A percentile compares a stretch with the other conserved stretches of the same genome.
Evolutionary conservation across 2,888 invertebrate genomes (phyloP).

Genomic region (Drosophila meridiana): DNA sequence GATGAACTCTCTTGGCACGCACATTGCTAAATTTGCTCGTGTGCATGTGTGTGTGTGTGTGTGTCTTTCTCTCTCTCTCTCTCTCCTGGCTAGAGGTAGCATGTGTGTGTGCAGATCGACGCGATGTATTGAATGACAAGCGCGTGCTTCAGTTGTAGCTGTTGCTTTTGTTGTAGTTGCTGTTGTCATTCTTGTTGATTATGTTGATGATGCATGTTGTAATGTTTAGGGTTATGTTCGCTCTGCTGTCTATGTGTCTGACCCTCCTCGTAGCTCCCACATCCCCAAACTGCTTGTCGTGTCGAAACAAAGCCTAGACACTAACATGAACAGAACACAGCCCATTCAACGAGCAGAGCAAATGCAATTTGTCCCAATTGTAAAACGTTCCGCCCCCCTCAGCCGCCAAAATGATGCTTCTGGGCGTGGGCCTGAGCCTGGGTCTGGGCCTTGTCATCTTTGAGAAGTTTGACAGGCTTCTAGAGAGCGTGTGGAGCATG

Average conservation of each 20-base stretch:
- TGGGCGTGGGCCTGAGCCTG: constrained; percentile 1
- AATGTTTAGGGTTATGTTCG: constrained; percentile 75
- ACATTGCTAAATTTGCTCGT: constrained; percentile 65
- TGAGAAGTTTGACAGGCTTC: constrained; percentile 71
- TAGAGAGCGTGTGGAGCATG: constrained; percentile 10
- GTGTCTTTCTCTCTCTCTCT: background rate
- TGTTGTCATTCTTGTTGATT: constrained; percentile 64
- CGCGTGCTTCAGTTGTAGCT: constrained; percentile 49
- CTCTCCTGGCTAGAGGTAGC: background rate
- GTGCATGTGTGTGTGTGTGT: background rate
- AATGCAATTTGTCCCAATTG: constrained; percentile 84
- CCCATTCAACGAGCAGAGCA: constrained; percentile 62
- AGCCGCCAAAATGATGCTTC: background rate
- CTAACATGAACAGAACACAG: constrained; percentile 47
- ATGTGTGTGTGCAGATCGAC: constrained; percentile 50
- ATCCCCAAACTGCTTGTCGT: background rate
- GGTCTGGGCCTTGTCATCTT: constrained; percentile 40
- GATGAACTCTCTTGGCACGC: constrained; percentile 73
- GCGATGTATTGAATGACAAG: constrained; percentile 76
- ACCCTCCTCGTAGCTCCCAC: background rate
- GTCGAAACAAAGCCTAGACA: constrained; percentile 48
- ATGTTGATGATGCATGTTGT: constrained; percentile 80
- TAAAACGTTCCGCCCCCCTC: constrained; percentile 40
- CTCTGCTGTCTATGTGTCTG: constrained; percentile 11
- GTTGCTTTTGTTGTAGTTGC: constrained; percentile 26